Evolutionary conservation across 2,888 invertebrate genomes (phyloP), one percentile per base, ranked within the genome.

Genomic region (Sipunculus nudus): DNA sequence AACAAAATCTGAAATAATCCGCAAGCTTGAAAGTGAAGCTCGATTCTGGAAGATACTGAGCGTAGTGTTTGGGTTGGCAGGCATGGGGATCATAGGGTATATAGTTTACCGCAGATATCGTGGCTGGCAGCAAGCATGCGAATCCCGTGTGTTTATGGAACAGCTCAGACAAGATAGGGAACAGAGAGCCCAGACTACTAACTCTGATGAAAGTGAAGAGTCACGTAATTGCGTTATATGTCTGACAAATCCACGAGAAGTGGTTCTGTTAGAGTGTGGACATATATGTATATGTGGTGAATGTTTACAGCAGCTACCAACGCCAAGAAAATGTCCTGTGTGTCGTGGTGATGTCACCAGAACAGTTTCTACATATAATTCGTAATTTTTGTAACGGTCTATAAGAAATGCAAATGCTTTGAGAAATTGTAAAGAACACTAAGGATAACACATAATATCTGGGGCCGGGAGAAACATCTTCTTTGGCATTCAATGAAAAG

Each of bases 271-370:
- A 63, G 92, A 94, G 0, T 95, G 95, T 82, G 94, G 94, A 0
- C 95, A 95, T 81, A 91, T 94, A 5, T 94, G 94, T 75, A 84
- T 94, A 29, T 95, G 95, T 79, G 92, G 92, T 80, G 92, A 94
- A 80, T 95, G 95, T 80, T 88, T 89, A 1, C 88, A 89, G 65
- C 88, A 89, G 76, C 90, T 94, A 59, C 85, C 84, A 19, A 13
- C 55, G 3, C 80, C 81, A 0, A 87, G 88, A 61, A 83, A 83
- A 52, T 95, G 95, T 76, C 95, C 95, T 0, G 88, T 94, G 31
- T 95, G 95, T 83, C 86, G 94, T 69, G 86, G 88, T 68, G 77
- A 78, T 62, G 92, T 94, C 64, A 86, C 87, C 31, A 88, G 88
- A 50, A 89, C 89, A 83, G 88, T 90, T 29, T 90, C 91, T 1